Percentiles rank a stretch among this genome's conserved stretches.
phyloP scores from a whole-genome alignment of 2,113 vertebrate genomes.

The Onychorhynchus coronatus region DNA sequence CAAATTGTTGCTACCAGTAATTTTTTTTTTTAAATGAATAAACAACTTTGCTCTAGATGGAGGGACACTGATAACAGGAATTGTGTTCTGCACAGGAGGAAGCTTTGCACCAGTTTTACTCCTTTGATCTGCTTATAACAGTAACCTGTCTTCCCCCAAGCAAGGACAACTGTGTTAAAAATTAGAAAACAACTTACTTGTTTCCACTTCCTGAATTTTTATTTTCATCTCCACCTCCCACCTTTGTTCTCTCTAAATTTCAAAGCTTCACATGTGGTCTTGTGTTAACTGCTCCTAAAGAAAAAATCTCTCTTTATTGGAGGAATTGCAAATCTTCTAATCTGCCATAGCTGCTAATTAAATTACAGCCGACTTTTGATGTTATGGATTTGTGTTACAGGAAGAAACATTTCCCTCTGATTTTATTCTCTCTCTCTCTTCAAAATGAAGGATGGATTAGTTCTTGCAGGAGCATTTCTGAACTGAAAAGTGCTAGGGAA shows the following conservation, averaged over 20 bases:
- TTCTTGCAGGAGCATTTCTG: not conserved
- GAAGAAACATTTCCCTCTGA: constrained; percentile 15
- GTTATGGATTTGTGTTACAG: not conserved
- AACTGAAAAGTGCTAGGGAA: not conserved
- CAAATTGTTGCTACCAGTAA: not conserved
- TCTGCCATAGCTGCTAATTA: constrained; percentile 47
- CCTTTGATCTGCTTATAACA: not conserved
- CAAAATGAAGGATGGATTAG: not conserved
- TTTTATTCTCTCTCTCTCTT: not conserved
- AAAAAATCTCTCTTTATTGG: not conserved
- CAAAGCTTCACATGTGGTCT: constrained; percentile 31
- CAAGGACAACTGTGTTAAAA: not conserved
- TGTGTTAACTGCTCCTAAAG: constrained; percentile 37
- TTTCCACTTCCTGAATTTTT: not conserved
- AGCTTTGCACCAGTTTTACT: not conserved
- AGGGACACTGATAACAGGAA: not conserved
- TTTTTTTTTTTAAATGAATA: not conserved
- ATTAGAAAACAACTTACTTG: not conserved
- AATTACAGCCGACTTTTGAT: constrained; percentile 34
- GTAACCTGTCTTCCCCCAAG: not conserved
- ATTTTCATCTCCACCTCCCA: not conserved
- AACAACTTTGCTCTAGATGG: not conserved
- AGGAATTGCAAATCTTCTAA: constrained; percentile 16
- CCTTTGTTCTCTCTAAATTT: constrained; percentile 21
- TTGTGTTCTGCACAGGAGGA: not conserved